phyloP scores from a whole-genome alignment of 2,113 vertebrate genomes.

The Petrocephalus microphthalmus region DNA sequence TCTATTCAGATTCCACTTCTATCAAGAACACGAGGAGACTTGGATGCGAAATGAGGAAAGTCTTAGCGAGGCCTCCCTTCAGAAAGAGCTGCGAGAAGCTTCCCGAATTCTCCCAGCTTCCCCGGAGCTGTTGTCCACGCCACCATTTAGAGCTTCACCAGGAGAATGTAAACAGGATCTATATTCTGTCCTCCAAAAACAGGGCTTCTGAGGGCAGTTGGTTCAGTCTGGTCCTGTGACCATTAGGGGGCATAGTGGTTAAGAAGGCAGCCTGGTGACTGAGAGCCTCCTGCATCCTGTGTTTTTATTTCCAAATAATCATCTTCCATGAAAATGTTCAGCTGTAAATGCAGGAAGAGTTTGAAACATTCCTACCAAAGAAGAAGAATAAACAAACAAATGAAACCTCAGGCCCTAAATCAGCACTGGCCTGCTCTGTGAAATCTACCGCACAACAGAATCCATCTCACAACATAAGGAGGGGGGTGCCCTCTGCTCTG shows the following conservation, averaged over 20 bases:
- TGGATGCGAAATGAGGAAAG: background rate
- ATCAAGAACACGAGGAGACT: background rate
- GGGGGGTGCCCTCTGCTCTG: conserved; percentile 12
- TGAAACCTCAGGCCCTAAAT: background rate
- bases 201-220: background rate
- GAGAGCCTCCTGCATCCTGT: background rate
- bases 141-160: background rate
- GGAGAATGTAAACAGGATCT: background rate
- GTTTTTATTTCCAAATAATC: background rate
- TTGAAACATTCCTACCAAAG: background rate
- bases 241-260: background rate
- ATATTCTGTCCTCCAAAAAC: background rate
- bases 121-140: background rate
- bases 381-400: background rate
- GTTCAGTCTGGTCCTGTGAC: background rate
- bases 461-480: background rate
- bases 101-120: background rate
- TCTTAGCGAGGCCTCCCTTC: background rate
- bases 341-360: background rate
- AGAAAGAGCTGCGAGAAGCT: background rate
- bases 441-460: background rate
- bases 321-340: background rate
- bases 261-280: background rate
- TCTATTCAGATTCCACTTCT: background rate
- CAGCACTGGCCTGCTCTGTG: background rate